Evolutionary conservation across 2,113 vertebrate genomes (phyloP).

Genomic region (Jacana jacana): DNA sequence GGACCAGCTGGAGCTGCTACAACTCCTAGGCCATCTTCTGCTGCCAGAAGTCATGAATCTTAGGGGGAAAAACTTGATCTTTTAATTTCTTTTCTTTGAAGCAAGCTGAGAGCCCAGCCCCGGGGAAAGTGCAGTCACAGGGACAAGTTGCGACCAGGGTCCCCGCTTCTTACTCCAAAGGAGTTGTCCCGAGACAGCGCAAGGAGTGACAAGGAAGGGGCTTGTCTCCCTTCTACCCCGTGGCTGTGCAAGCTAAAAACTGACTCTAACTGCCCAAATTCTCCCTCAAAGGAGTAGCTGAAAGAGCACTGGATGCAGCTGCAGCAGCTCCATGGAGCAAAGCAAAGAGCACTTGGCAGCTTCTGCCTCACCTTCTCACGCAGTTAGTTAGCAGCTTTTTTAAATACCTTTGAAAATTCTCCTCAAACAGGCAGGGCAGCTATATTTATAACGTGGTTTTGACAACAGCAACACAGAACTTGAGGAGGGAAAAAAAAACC

Average conservation of each 20-base stretch:
- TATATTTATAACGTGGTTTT: not conserved
- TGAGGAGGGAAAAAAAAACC: not conserved
- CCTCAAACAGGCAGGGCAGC: not conserved
- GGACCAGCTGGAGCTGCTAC: constrained; percentile 26
- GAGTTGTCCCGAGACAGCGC: not conserved
- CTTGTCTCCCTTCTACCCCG: not conserved
- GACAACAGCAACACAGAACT: constrained; percentile 14
- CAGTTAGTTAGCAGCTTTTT: not conserved
- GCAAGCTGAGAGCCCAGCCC: not conserved
- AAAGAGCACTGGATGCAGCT: constrained; percentile 52
- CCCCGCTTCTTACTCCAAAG: not conserved
- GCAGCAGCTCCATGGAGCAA: constrained; percentile 15
- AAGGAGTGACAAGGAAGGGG: not conserved
- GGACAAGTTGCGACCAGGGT: not conserved
- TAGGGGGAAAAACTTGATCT: not conserved
- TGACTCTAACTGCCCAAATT: constrained; percentile 48
- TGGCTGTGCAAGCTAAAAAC: constrained; percentile 47
- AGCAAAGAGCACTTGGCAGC: not conserved
- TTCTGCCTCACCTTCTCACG: not conserved
- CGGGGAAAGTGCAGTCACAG: not conserved
- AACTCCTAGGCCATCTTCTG: constrained; percentile 55
- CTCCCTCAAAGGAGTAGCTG: constrained; percentile 56
- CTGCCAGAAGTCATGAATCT: constrained; percentile 47
- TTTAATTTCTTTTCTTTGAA: constrained; percentile 12
- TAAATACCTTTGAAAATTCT: constrained; percentile 28